Conservation (phyloP, 1,140 invertebrate species). For the Scaptomyza hsui region DNA sequence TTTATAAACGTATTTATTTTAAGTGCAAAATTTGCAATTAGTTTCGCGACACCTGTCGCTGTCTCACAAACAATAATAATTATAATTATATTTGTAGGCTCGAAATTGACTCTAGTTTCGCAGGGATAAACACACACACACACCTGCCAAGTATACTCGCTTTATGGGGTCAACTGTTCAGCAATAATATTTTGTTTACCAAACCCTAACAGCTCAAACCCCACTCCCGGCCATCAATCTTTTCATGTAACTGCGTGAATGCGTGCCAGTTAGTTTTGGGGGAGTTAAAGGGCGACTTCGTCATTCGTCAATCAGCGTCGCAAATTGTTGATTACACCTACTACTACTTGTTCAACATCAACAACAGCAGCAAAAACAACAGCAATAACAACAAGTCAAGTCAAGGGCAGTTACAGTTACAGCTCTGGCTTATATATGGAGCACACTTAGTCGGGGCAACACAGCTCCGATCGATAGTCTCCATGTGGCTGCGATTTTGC, state of each 20-base stretch:
- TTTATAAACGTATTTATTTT: constrained; percentile 20
- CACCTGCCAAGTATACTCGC: constrained; percentile 8
- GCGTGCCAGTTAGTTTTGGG: constrained; percentile 20
- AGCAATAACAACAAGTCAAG: constrained; percentile 65
- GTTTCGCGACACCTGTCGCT: constrained; percentile 23
- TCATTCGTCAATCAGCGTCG: constrained; percentile 78
- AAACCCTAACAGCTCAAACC: not conserved
- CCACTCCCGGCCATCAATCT: too few relatives aligned
- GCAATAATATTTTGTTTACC: constrained; percentile 29
- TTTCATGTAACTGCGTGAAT: constrained; percentile 26
- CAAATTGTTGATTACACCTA: constrained; percentile 82
- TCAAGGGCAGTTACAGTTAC: constrained; percentile 72
- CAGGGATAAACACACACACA: constrained; percentile 4
- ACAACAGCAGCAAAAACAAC: constrained; percentile 4
- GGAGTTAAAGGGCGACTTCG: constrained; percentile 13
- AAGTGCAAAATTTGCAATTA: constrained; percentile 19
- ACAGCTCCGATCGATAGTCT: constrained; percentile 64
- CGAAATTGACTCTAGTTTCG: constrained; percentile 30
- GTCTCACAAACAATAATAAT: constrained; percentile 12
- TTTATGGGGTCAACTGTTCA: not conserved
- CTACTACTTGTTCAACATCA: constrained; percentile 24
- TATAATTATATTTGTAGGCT: not conserved
- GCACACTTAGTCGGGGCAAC: constrained; percentile 36
- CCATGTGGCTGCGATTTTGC: constrained; percentile 73
- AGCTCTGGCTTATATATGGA: constrained; percentile 55